A percentile compares a stretch with the other conserved stretches of the same genome.
These are phyloP conservation scores for Lampris incognitus DNA, from an alignment of 2,113 vertebrate species.

Conservation along the genomic window DNA sequence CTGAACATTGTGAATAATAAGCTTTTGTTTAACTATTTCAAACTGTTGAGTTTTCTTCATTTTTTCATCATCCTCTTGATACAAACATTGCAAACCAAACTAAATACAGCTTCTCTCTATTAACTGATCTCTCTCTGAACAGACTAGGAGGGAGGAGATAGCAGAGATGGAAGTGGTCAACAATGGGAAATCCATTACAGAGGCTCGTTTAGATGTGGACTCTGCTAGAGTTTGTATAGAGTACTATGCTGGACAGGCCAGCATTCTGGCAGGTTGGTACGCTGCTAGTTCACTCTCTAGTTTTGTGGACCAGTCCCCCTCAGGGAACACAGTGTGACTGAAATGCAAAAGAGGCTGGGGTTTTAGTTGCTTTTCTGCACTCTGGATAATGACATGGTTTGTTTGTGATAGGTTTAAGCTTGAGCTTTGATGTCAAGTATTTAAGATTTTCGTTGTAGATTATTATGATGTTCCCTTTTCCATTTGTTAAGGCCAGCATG, in stretches of 20 bases:
- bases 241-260: slow-evolving; percentile 91
- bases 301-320: too few species aligned
- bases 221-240: slow-evolving; percentile 90
- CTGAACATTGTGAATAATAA: neutral
- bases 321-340: too few species aligned
- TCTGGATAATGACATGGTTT: too few species aligned
- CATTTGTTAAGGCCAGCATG: slow-evolving; percentile 86
- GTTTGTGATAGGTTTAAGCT: too few species aligned
- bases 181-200: slow-evolving; percentile 94
- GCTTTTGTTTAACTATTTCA: neutral
- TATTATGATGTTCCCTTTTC: neutral
- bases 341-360: too few species aligned
- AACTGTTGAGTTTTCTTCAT: neutral
- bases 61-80: neutral
- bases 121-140: slow-evolving; percentile 8
- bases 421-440: neutral
- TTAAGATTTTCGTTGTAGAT: neutral
- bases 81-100: neutral
- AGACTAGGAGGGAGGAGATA: slow-evolving; percentile 88
- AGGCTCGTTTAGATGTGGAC: slow-evolving; percentile 90
- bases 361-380: too few species aligned
- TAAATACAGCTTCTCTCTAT: neutral
- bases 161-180: slow-evolving; percentile 91
- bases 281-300: neutral
- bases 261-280: slow-evolving; percentile 86